Percentiles rank a stretch among this genome's conserved stretches.
phyloP scores from a whole-genome alignment of 2,797 vertebrate genomes.

The Diglossa cyanea region DNA sequence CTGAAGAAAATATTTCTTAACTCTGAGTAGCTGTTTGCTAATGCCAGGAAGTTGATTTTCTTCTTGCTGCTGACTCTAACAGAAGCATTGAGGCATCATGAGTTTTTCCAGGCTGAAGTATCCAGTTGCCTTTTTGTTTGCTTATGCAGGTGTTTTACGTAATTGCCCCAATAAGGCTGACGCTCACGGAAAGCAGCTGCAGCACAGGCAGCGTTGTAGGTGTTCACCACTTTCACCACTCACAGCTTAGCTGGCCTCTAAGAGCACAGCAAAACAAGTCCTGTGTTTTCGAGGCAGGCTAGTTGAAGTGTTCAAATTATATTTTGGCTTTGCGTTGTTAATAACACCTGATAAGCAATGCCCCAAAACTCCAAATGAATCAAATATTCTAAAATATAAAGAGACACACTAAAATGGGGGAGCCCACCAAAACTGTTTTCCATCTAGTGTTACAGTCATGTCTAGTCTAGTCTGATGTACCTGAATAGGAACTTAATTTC shows the following conservation, averaged over 20 bases:
- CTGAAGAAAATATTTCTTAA: background rate
- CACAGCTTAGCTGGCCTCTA: background rate
- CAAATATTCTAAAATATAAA: background rate
- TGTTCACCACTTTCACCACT: background rate
- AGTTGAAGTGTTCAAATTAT: background rate
- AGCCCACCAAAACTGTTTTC: background rate
- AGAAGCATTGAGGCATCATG: background rate
- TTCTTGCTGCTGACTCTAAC: background rate
- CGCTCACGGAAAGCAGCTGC: background rate
- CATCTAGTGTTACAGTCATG: background rate
- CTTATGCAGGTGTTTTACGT: slow-evolving; percentile 41
- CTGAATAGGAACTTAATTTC: background rate
- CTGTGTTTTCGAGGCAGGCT: background rate
- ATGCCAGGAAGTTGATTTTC: background rate
- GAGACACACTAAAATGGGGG: background rate
- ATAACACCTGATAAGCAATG: background rate
- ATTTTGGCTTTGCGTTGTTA: background rate
- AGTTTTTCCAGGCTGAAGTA: slow-evolving; percentile 15
- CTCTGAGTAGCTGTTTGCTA: background rate
- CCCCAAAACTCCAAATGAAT: background rate
- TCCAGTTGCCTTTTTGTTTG: slow-evolving; percentile 34
- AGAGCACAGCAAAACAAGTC: background rate
- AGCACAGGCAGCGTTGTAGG: background rate
- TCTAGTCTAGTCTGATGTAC: background rate
- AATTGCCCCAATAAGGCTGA: background rate